These are phyloP conservation scores for Drosophila pallidifrons DNA, from an alignment of 1,140 invertebrate species.

Conservation along the genomic window DNA sequence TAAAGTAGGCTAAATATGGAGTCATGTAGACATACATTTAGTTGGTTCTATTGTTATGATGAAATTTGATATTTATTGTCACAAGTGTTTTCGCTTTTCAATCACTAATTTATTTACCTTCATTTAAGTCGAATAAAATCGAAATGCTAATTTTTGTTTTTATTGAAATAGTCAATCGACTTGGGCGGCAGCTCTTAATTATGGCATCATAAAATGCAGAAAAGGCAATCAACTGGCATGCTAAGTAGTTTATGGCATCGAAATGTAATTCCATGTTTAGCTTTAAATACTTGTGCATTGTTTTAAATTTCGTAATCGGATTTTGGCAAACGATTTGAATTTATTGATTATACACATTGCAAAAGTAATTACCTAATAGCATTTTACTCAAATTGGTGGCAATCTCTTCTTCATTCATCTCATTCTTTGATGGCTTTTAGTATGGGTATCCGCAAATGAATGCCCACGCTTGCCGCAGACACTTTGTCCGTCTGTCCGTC, in stretches of 20 bases:
- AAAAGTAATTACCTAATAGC: slow-evolving; percentile 41
- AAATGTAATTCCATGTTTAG: neutral
- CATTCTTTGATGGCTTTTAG: slow-evolving; percentile 85
- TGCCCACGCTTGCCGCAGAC: slow-evolving; percentile 55
- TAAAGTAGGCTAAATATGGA: slow-evolving; percentile 13
- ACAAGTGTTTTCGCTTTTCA: slow-evolving; percentile 3
- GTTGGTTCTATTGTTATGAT: slow-evolving; percentile 6
- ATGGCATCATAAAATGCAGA: neutral
- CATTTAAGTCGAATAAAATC: neutral
- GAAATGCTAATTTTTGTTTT: slow-evolving; percentile 5
- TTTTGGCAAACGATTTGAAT: slow-evolving; percentile 31
- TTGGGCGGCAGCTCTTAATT: neutral
- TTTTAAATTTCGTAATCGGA: slow-evolving; percentile 6
- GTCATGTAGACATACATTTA: neutral
- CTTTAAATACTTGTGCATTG: slow-evolving; percentile 4
- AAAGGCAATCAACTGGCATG: neutral
- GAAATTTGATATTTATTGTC: slow-evolving; percentile 39
- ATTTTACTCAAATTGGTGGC: slow-evolving; percentile 49
- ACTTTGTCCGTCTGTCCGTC: slow-evolving; percentile 3
- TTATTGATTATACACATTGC: slow-evolving; percentile 30
- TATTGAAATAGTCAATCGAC: slow-evolving; percentile 1
- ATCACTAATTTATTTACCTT: slow-evolving; percentile 6
- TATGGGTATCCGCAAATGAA: slow-evolving; percentile 64
- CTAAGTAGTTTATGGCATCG: neutral
- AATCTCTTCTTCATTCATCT: slow-evolving; percentile 85